phyloP scores from a whole-genome alignment of 2,888 invertebrate species.

The Clanis bilineata region DNA sequence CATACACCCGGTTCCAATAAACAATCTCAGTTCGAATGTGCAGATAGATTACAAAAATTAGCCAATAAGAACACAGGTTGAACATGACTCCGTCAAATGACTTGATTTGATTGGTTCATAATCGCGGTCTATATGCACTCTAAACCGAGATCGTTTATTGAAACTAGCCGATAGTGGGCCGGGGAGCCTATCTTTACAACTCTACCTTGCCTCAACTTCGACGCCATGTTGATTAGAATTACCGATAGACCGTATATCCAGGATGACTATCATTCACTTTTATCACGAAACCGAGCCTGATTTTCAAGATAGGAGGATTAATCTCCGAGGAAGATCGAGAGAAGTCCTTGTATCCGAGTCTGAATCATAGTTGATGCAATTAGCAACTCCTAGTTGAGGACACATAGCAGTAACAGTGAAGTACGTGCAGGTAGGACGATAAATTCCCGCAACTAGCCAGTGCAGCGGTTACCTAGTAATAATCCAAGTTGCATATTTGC shows the following conservation, averaged over 20 bases:
- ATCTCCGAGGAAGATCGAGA: neutral
- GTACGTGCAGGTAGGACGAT: constrained; percentile 41
- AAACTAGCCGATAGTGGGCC: too few relatives aligned
- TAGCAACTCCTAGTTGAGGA: constrained; percentile 42
- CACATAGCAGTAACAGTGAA: constrained; percentile 43
- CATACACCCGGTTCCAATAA: too few relatives aligned
- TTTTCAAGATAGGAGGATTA: neutral
- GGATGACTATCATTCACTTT: neutral
- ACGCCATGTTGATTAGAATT: constrained; percentile 18
- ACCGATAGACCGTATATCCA: neutral
- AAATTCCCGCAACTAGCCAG: constrained; percentile 70
- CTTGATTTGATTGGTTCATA: too few relatives aligned
- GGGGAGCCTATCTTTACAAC: too few relatives aligned
- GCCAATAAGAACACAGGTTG: too few relatives aligned
- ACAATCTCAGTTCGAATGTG: too few relatives aligned
- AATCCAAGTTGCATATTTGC: constrained; percentile 73
- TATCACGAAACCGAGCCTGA: neutral
- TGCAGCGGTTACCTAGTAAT: constrained; percentile 72
- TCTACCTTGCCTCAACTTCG: neutral
- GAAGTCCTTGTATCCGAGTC: neutral
- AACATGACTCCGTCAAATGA: too few relatives aligned
- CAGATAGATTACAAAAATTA: too few relatives aligned
- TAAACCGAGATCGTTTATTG: too few relatives aligned
- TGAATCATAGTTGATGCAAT: constrained; percentile 39
- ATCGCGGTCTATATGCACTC: too few relatives aligned